phyloP scores from a whole-genome alignment of 2,888 invertebrate genomes.

The Panzeria rudis region DNA sequence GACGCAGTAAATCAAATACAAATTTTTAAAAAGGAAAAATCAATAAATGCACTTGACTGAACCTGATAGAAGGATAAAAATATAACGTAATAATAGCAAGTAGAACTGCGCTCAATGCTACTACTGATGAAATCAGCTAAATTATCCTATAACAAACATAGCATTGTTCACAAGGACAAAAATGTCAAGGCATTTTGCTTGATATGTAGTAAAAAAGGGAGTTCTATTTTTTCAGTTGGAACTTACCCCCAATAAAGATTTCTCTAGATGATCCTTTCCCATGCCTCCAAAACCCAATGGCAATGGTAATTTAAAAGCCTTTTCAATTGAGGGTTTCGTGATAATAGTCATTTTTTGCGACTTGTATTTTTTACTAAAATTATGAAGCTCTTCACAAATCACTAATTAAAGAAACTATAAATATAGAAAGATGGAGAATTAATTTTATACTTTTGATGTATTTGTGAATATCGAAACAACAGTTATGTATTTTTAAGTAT shows the following conservation, averaged over 20 bases:
- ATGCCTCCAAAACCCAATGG: conserved; percentile 84
- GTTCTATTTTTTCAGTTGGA: not conserved
- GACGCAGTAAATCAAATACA: conserved; percentile 60
- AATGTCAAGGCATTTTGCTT: conserved; percentile 32
- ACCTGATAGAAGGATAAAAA: conserved; percentile 63
- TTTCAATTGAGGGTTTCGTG: conserved; percentile 89
- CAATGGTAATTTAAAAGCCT: conserved; percentile 87
- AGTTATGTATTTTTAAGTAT: not conserved
- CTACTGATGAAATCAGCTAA: conserved; percentile 47
- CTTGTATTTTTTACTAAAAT: not conserved
- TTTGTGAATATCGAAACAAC: conserved; percentile 13
- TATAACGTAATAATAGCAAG: conserved; percentile 7
- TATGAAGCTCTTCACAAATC: conserved; percentile 15
- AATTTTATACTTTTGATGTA: conserved; percentile 18
- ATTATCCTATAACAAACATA: conserved; percentile 9
- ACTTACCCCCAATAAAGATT: conserved; percentile 78
- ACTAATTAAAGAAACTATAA: conserved; percentile 19
- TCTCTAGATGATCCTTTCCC: conserved; percentile 67
- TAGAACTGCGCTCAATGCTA: conserved; percentile 6
- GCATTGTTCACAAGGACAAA: conserved; percentile 54
- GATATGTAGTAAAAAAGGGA: not conserved
- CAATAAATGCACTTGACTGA: conserved; percentile 70
- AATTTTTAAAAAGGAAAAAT: conserved; percentile 58
- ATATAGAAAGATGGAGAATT: not conserved
- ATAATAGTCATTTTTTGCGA: conserved; percentile 89